Conservation (phyloP, 2,797 vertebrate species). For the Cephalopachus bancanus region DNA sequence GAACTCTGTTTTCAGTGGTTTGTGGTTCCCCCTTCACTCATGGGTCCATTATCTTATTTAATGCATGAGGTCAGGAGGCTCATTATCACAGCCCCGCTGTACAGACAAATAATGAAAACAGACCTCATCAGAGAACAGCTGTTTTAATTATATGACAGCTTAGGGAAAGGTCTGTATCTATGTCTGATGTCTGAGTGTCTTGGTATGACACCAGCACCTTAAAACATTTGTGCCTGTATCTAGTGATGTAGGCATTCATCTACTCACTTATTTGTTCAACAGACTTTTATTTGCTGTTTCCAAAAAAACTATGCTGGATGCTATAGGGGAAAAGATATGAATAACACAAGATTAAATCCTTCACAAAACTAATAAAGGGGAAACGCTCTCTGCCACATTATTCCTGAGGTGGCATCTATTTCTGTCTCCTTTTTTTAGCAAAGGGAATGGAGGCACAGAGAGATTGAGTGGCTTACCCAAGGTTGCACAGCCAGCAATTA, state of each 20-base stretch:
- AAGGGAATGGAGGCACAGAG: not conserved
- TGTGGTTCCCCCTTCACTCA: not conserved
- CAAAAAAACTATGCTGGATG: not conserved
- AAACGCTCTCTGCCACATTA: not conserved
- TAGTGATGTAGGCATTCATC: not conserved
- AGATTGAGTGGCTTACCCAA: not conserved
- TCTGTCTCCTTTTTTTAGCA: not conserved
- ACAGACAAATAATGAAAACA: not conserved
- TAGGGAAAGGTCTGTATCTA: not conserved
- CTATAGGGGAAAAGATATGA: not conserved
- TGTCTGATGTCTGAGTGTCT: not conserved
- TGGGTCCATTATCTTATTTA: not conserved
- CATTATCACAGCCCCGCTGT: not conserved
- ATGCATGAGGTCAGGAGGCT: not conserved
- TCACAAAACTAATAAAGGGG: not conserved
- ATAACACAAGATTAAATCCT: not conserved
- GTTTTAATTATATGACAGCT: not conserved
- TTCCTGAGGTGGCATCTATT: not conserved
- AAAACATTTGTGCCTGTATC: not conserved
- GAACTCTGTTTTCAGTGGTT: not conserved
- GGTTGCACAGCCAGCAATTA: not conserved
- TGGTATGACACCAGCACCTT: not conserved
- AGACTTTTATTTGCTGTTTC: not conserved
- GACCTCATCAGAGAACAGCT: not conserved
- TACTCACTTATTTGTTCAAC: not conserved